These are phyloP conservation scores for Drosophila cognata DNA, from an alignment of 2,888 invertebrate species.

Conservation along the genomic window DNA sequence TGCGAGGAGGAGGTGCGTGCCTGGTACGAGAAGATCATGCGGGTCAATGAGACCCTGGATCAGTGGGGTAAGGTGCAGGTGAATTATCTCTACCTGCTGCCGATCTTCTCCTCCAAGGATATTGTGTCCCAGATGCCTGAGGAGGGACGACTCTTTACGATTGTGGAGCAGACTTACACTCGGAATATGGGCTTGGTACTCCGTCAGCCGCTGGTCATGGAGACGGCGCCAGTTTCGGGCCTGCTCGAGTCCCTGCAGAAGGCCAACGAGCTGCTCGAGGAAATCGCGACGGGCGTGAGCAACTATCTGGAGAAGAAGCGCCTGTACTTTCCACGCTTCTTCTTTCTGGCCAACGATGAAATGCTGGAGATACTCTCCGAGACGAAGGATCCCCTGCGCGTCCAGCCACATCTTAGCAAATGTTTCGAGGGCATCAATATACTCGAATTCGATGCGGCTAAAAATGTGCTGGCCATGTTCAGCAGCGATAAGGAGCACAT, in stretches of 20 bases:
- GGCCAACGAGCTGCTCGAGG: slow-evolving; percentile 86
- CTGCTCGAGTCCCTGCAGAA: slow-evolving; percentile 90
- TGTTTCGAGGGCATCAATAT: slow-evolving; percentile 89
- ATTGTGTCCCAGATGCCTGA: slow-evolving; percentile 88
- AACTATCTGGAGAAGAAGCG: slow-evolving; percentile 89
- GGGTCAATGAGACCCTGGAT: slow-evolving; percentile 87
- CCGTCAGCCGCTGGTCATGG: slow-evolving; percentile 84
- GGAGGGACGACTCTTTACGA: slow-evolving; percentile 87
- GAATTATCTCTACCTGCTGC: slow-evolving; percentile 88
- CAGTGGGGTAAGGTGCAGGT: slow-evolving; percentile 89
- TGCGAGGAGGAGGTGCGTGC: slow-evolving; percentile 86
- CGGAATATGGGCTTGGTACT: slow-evolving; percentile 84
- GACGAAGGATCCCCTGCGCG: slow-evolving; percentile 87
- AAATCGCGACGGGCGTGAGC: slow-evolving; percentile 88
- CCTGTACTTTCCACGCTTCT: slow-evolving; percentile 89
- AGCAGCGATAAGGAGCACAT: slow-evolving; percentile 88
- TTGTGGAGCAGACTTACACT: slow-evolving; percentile 86
- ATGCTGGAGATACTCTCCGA: slow-evolving; percentile 90
- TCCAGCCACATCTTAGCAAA: slow-evolving; percentile 88
- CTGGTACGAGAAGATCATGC: slow-evolving; percentile 87
- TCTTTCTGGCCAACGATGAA: slow-evolving; percentile 91
- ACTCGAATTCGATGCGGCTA: slow-evolving; percentile 85
- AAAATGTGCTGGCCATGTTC: slow-evolving; percentile 87
- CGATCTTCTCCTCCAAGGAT: slow-evolving; percentile 89
- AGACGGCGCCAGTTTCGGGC: slow-evolving; percentile 87